A percentile compares a stretch with the other conserved stretches of the same genome.
phyloP scores from a whole-genome alignment of 2,797 vertebrate genomes.

The Melanotaenia nigrans region DNA sequence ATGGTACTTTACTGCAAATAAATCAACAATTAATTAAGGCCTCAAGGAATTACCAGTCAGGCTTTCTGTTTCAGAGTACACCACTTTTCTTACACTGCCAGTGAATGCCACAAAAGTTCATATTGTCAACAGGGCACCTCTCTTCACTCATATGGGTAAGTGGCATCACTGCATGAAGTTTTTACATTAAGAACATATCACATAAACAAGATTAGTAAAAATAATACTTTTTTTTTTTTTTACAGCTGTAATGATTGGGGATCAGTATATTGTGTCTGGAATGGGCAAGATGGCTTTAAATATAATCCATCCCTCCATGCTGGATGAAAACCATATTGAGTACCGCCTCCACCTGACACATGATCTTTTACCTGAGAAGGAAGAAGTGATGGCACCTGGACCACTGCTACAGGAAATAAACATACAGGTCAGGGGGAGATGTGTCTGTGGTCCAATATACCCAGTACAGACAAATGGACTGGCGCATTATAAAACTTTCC shows the following conservation, averaged over 20 bases:
- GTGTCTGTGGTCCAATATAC: background rate
- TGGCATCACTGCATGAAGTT: background rate
- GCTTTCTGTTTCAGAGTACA: slow-evolving; percentile 84
- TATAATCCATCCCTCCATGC: slow-evolving; percentile 84
- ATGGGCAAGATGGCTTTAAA: slow-evolving; percentile 82
- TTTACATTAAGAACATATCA: background rate
- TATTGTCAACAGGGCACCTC: slow-evolving; percentile 87
- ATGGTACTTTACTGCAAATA: background rate
- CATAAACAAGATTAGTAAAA: background rate
- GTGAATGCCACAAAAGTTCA: slow-evolving; percentile 83
- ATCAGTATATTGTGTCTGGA: slow-evolving; percentile 87
- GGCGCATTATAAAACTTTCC: no score
- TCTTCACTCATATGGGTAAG: slow-evolving; percentile 97
- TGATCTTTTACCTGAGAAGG: slow-evolving; percentile 87
- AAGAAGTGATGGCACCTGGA: slow-evolving; percentile 87
- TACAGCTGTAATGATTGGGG: slow-evolving; percentile 85
- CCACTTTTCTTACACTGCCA: slow-evolving; percentile 89
- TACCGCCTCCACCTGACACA: slow-evolving; percentile 87
- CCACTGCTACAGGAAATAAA: slow-evolving; percentile 83
- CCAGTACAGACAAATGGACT: background rate
- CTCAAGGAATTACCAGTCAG: slow-evolving; percentile 34
- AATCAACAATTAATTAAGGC: background rate
- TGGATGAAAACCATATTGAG: slow-evolving; percentile 87
- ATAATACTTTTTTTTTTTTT: slow-evolving; percentile 8
- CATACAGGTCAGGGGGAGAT: slow-evolving; percentile 85